A percentile compares a stretch with the other conserved stretches of the same genome.
Evolutionary conservation across 2,888 invertebrate species (phyloP).

Genomic region (Troides aeacus): DNA sequence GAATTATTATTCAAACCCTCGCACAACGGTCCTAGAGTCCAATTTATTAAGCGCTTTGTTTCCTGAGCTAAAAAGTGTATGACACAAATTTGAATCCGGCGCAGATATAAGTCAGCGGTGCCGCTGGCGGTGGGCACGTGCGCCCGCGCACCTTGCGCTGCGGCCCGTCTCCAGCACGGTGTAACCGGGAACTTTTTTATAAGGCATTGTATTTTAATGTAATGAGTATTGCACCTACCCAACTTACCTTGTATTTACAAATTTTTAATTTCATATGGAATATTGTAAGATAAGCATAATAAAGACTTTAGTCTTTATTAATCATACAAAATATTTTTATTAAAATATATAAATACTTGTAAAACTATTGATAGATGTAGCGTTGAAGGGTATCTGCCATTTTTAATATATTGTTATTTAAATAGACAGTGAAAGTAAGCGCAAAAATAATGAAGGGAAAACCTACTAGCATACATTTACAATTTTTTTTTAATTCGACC

Average conservation of each 20-base stretch:
- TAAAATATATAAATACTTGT: too few species aligned
- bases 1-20: constrained; percentile 73
- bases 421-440: too few species aligned
- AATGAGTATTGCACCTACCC: constrained; percentile 31
- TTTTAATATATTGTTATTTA: too few species aligned
- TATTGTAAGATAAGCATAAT: constrained; percentile 8
- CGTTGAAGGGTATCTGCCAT: too few species aligned
- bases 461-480: too few species aligned
- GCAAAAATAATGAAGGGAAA: too few species aligned
- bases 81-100: constrained; percentile 76
- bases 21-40: constrained; percentile 64
- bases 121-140: constrained; percentile 75
- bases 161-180: constrained; percentile 55
- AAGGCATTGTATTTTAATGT: constrained; percentile 38
- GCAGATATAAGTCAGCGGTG: constrained; percentile 65
- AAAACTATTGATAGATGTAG: too few species aligned
- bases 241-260: constrained; percentile 20
- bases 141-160: constrained; percentile 75
- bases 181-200: constrained; percentile 60
- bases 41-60: constrained; percentile 59
- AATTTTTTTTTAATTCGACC: too few species aligned
- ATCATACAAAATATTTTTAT: neutral
- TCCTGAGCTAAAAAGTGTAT: constrained; percentile 70
- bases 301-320: neutral
- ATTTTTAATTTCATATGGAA: constrained; percentile 15